Evolutionary conservation across 53 echinoderm and acorn worm species (phyloP), one percentile per base, ranked within the genome.

Genomic region (Patiria pectinifera): DNA sequence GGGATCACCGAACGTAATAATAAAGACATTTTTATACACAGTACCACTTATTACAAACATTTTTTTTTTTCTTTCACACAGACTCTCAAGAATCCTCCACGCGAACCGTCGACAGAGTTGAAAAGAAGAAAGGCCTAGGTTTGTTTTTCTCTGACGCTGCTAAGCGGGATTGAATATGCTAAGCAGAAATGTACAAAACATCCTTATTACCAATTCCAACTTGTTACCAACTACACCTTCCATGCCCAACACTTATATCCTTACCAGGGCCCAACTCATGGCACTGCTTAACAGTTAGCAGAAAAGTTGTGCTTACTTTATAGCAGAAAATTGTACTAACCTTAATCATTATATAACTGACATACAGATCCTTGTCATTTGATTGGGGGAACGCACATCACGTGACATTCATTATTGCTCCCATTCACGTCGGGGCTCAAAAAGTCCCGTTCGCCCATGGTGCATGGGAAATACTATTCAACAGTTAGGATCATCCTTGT

Each of bases 41-140:
- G 90, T 90, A 90, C 90, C 90, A 90, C 90, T 69, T 90, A 90
- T 90, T 18, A 90, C 90, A 90, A 90, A 89, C 89, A 89, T 72
- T 49, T 75, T 86, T 46, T 43, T 78, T 78, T 2, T 79, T 47
- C 85, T 71, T 85, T 69, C 85, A 86, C 74, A 82, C 43, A 74
- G 66, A 66, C 14, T 66, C 86, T 75, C 85, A 66, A 69, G 21
- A 48, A 16, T 72, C 22, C 75, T 75, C 86, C 49, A 53, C 6
- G 53, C 13, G 11, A 19, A 7, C 75, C 48, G 12, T 13, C 58
- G 74, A 12, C 21, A 58, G 72, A 86, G 47, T 70, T 70, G 18
- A 71, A 72, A 86, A 71, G 11, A 13, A 19, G 60, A 60, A 60
- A 69, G 14, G 44, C 45, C 66, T 59, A 16, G 43, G 16, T 44